Conservation (phyloP, 2,797 vertebrate genomes). For the Hoplostethus atlanticus region DNA sequence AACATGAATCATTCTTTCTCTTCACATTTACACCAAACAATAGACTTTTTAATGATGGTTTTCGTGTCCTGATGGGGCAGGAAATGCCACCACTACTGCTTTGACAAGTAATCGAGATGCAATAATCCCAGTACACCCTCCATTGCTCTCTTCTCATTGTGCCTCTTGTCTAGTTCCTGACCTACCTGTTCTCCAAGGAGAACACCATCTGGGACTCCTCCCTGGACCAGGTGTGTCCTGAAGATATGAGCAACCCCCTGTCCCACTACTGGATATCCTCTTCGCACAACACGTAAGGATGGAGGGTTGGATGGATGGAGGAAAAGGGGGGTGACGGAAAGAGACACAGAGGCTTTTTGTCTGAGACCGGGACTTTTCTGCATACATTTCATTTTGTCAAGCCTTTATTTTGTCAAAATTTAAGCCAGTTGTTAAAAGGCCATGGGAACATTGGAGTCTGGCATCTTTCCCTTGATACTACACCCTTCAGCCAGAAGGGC, state of each 20-base stretch:
- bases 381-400: not conserved
- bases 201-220: conserved; percentile 95
- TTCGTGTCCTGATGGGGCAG: not conserved
- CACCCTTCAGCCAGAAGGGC: conserved; percentile 17
- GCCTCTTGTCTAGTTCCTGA: conserved; percentile 88
- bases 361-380: not conserved
- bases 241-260: conserved; percentile 97
- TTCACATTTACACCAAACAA: too few species aligned
- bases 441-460: conserved; percentile 32
- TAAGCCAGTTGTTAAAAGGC: conserved; percentile 24
- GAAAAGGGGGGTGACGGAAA: not conserved
- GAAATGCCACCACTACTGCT: not conserved
- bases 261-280: conserved; percentile 99
- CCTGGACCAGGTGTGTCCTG: conserved; percentile 89
- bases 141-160: not conserved
- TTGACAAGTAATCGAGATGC: too few species aligned
- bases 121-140: too few species aligned
- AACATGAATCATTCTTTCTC: too few species aligned
- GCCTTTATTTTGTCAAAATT: not conserved
- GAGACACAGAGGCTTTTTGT: not conserved
- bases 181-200: conserved; percentile 98
- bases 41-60: too few species aligned
- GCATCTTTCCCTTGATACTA: conserved; percentile 19
- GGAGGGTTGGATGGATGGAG: not conserved
- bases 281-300: conserved; percentile 97